Evolutionary conservation across 2,113 vertebrate genomes (phyloP).

Genomic region (Lota lota): DNA sequence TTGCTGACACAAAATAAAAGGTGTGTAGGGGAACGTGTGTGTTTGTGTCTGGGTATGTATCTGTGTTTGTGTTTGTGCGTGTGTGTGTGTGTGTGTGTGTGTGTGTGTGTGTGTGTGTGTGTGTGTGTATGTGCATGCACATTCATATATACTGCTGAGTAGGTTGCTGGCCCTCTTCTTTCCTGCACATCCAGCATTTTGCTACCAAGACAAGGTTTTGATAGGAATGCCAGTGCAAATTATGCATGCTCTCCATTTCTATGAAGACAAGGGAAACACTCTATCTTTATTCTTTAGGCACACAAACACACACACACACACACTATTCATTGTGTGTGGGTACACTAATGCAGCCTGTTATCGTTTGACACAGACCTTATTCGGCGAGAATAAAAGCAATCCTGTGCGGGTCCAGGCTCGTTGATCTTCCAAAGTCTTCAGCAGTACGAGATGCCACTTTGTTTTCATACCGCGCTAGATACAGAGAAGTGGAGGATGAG

Average conservation of each 20-base stretch:
- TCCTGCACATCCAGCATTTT: slow-evolving; percentile 50
- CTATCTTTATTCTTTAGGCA: slow-evolving; percentile 20
- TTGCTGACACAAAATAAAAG: slow-evolving; percentile 48
- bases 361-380: slow-evolving; percentile 21
- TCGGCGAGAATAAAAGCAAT: slow-evolving; percentile 19
- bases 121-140: neutral
- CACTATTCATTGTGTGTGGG: neutral
- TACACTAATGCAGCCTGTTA: slow-evolving; percentile 17
- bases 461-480: slow-evolving; percentile 49
- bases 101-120: slow-evolving; percentile 15
- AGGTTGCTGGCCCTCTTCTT: slow-evolving; percentile 41
- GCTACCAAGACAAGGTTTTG: slow-evolving; percentile 46
- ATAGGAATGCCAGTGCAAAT: slow-evolving; percentile 47
- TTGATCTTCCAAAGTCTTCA: slow-evolving; percentile 42
- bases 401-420: slow-evolving; percentile 19
- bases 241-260: slow-evolving; percentile 38
- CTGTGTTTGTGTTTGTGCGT: neutral
- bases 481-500: slow-evolving; percentile 32
- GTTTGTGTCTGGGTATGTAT: too few relatives aligned
- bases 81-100: neutral
- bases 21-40: too few relatives aligned
- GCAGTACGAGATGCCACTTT: slow-evolving; percentile 34
- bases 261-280: slow-evolving; percentile 29
- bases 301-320: slow-evolving; percentile 8
- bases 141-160: slow-evolving; percentile 44